Base-by-base conservation (phyloP, 1,140 invertebrate genomes). In the Pachypeltis micranthus region DNA sequence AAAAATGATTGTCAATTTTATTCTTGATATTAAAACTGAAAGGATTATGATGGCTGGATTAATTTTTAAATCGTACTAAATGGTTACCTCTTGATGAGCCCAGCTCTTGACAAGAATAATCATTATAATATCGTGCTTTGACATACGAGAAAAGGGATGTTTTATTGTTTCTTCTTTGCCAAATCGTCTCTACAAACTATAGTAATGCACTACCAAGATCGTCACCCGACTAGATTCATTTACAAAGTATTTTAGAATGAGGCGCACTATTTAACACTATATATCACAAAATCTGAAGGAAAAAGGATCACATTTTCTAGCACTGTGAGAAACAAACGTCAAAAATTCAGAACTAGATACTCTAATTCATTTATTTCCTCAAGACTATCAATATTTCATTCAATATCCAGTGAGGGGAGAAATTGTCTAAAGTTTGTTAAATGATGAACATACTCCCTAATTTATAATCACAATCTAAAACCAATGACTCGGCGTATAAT, bases 1-100 rank as follows among this genome's bases (percentile, higher is more conserved):
- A 57, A 57, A 57, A 25, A 10, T 57, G 55, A 57, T 57, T 57
- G 55, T 57, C 55, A 57, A 57, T 57, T 25, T 57, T 57, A 26
- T 24, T 28, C 55, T 16, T 51, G 47, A 51, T 51, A 51, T 51
- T 21, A 10, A 21, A 51, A 51, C 4, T 4, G 21, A 51, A 51
- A 51, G 47, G 47, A 10, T 51, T 14, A 39, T 39, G n/a, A n/a
- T n/a, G n/a, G n/a, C n/a, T 39, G 7, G 31, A 10, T 39, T 39
- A 10, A 10, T 39, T 39, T 39, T 39, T 39, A 7, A 39, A 16
- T 51, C 47, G 19, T 21, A 14, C 12, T 10, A 51, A 51, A 51
- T 10, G 23, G 7, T 16, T 16, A 39, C 31, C 16, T 51, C 19
- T 51, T 51, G 47, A 51, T 14, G 47, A 51, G 47, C 47, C 47